These are phyloP conservation scores for Pomacea canaliculata DNA, from an alignment of 2,888 invertebrate genomes.

Conservation along the genomic window DNA sequence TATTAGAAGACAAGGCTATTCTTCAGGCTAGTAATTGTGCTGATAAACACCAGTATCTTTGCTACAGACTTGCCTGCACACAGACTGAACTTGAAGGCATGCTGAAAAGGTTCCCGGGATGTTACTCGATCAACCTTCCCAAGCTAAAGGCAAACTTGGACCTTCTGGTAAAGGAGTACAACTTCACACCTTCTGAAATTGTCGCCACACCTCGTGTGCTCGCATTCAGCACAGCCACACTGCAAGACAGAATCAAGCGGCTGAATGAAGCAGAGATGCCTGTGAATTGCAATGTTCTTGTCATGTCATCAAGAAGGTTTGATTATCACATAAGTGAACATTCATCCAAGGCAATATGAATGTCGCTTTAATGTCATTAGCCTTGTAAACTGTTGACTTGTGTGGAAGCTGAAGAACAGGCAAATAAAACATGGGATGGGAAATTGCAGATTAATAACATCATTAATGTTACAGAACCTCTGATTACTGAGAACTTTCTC, in stretches of 20 bases:
- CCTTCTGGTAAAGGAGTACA: constrained; percentile 6
- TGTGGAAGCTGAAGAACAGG: background rate
- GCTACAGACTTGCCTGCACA: constrained; percentile 7
- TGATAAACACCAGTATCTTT: constrained; percentile 7
- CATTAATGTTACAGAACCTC: no score
- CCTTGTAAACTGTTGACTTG: no score
- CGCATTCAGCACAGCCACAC: constrained; percentile 10
- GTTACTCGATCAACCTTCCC: constrained; percentile 6
- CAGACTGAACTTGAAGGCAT: background rate
- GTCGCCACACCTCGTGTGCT: constrained; percentile 2
- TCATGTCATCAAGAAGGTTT: no score
- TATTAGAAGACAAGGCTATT: constrained; percentile 10
- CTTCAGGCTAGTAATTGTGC: constrained; percentile 7
- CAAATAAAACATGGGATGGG: no score
- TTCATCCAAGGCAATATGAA: no score
- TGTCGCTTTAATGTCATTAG: no score
- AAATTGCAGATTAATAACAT: no score
- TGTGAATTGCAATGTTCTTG: no score
- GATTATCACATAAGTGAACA: no score
- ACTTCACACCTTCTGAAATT: constrained; percentile 5
- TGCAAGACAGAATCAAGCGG: constrained; percentile 4
- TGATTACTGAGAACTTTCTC: no score
- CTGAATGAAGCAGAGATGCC: background rate
- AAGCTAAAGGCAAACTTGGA: constrained; percentile 17
- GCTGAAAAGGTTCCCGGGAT: constrained; percentile 6